Conservation (phyloP, 2,888 invertebrate species). For the Diarsia mendica region DNA sequence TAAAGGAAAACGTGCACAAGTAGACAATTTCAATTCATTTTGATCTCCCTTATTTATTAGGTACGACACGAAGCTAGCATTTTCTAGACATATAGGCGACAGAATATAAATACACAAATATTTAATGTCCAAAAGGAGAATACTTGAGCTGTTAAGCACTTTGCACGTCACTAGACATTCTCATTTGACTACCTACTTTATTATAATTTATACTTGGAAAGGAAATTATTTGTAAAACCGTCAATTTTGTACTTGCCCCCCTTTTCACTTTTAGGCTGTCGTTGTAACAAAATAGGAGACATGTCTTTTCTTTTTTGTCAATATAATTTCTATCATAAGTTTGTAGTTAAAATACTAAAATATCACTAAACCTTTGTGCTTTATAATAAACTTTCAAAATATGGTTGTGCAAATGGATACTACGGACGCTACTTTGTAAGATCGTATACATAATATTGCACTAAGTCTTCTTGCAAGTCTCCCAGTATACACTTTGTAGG, state of each 20-base stretch:
- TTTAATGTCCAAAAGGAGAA: constrained; percentile 48
- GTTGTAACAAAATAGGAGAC: constrained; percentile 11
- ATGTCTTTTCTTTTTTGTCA: not conserved
- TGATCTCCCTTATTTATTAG: constrained; percentile 47
- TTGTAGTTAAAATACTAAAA: constrained; percentile 14
- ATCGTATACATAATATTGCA: constrained; percentile 34
- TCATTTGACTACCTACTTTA: constrained; percentile 3
- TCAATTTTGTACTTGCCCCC: constrained; percentile 23
- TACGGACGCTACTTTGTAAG: constrained; percentile 11
- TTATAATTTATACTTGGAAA: constrained; percentile 10
- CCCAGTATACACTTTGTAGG: not conserved
- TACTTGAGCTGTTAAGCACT: constrained; percentile 37
- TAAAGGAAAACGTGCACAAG: constrained; percentile 49
- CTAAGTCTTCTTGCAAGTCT: not conserved
- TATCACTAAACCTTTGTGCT: constrained; percentile 14
- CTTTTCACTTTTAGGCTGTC: not conserved
- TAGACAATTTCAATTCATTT: constrained; percentile 48
- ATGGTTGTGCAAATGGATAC: constrained; percentile 7
- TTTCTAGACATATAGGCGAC: constrained; percentile 80
- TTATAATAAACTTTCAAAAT: constrained; percentile 2
- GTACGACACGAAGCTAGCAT: constrained; percentile 79
- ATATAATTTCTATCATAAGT: not conserved
- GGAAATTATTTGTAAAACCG: constrained; percentile 8
- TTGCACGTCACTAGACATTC: constrained; percentile 5
- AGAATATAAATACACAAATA: constrained; percentile 67